phyloP scores from a whole-genome alignment of 2,113 vertebrate species.

The Heterochromis multidens region DNA sequence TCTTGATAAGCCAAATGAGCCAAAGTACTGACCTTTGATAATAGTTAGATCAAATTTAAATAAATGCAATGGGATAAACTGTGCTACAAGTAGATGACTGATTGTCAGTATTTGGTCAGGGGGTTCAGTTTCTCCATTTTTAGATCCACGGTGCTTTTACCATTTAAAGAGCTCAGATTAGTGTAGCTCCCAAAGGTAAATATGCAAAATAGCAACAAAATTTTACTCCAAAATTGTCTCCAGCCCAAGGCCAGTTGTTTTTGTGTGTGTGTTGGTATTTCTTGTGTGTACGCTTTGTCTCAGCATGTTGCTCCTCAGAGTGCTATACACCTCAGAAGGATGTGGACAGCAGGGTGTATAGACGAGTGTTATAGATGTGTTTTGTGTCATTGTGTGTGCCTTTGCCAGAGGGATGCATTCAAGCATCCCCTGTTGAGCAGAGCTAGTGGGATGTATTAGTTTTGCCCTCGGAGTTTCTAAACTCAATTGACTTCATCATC shows the following conservation, averaged over 20 bases:
- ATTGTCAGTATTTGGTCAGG: background rate
- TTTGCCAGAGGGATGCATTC: conserved; percentile 2
- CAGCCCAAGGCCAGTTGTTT: background rate
- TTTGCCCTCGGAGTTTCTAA: background rate
- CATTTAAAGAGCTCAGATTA: background rate
- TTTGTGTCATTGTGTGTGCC: background rate
- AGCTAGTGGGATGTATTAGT: background rate
- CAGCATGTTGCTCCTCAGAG: conserved; percentile 5
- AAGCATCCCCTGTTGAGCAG: conserved; percentile 16
- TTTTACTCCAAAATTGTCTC: conserved; percentile 9
- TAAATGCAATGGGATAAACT: background rate
- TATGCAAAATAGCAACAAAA: background rate
- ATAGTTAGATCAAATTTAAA: background rate
- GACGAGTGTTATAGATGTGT: background rate
- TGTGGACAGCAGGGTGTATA: background rate
- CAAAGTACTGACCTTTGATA: background rate
- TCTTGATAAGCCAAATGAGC: background rate
- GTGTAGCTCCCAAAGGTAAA: background rate
- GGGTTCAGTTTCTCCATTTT: background rate
- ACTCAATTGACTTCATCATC: background rate
- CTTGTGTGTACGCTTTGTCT: background rate
- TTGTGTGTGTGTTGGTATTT: background rate
- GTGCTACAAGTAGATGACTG: background rate
- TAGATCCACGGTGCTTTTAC: background rate
- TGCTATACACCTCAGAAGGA: background rate